Base-by-base conservation (phyloP, 2,113 vertebrate genomes). In the Campylomormyrus numenius region DNA sequence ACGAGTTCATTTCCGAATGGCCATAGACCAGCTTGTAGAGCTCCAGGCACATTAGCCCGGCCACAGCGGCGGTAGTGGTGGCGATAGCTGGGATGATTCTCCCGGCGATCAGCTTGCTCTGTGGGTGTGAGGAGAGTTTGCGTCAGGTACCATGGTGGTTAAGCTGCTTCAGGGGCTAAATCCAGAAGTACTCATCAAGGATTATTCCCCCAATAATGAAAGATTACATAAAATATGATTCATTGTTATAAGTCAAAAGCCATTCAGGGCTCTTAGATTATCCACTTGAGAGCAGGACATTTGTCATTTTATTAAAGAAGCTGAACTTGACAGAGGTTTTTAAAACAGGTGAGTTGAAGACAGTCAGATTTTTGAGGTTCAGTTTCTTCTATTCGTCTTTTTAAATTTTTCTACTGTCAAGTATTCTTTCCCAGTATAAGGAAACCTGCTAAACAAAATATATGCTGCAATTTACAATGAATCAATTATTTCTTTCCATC, bases 41-140 rank as follows among this genome's bases (percentile, higher is more conserved):
- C 93, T 98, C 98, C 94, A 98, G 93, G 93, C 96, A 97, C 0
- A 96, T 94, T 91, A 98, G 94, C 87, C 97, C 97, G 0, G 97
- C 97, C 92, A 98, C 96, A 0, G 96, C 97, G 0, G 96, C 96
- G 0, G 97, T 98, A 2, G 96, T 97, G 66, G 98, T 99, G 85
- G 96, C 96, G 35, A 99, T 96, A 91, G 98, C 98, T 0, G 98
- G 98, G 90, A 98, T 94, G 3, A 99, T 98, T 86, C 17, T 94
- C 21, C 97, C 97, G 0, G 95, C 94, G 0, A 97, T 98, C 84
- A 56, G 94, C 93, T 98, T 98, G 93, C 96, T 97, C 98, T 99
- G 95, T 56, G 91, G 87, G 91, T 88, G 15, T 92, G 70, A 90
- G 8, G 90, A 9, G 31, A n/a, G 15, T 21, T n/a, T 58, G 31